Evolutionary conservation across 2,888 invertebrate species (phyloP).

Genomic region (Mystacides longicornis): DNA sequence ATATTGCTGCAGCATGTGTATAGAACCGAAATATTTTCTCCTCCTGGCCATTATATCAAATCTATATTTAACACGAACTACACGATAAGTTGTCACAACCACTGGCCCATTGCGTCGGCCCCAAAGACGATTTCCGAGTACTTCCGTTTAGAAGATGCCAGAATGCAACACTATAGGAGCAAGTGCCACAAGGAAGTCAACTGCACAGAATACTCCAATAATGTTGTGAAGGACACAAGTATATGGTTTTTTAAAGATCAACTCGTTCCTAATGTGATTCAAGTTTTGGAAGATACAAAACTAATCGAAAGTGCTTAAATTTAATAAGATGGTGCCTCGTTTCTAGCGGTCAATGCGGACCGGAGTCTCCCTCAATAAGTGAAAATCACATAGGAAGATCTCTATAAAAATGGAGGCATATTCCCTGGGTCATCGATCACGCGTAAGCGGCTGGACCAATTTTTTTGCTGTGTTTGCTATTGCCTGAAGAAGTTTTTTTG

Average conservation of each 20-base stretch:
- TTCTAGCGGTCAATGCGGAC: too few relatives aligned
- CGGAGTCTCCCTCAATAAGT: too few relatives aligned
- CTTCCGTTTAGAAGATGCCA: conserved; percentile 73
- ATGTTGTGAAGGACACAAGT: conserved; percentile 75
- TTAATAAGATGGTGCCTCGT: too few relatives aligned
- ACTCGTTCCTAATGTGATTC: conserved; percentile 60
- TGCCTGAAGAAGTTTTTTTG: too few relatives aligned
- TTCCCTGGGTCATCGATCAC: too few relatives aligned
- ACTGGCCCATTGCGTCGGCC: conserved; percentile 82
- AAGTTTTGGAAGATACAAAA: conserved; percentile 44
- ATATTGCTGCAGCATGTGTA: conserved; percentile 92
- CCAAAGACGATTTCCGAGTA: conserved; percentile 77
- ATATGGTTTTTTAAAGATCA: conserved; percentile 82
- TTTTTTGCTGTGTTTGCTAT: too few relatives aligned
- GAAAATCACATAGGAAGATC: too few relatives aligned
- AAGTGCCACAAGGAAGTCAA: conserved; percentile 81
- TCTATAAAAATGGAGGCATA: too few relatives aligned
- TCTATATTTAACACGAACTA: conserved; percentile 89
- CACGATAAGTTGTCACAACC: conserved; percentile 84
- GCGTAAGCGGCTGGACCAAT: too few relatives aligned
- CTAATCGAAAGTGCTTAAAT: too few relatives aligned
- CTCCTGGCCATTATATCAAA: conserved; percentile 87
- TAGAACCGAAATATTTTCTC: conserved; percentile 83
- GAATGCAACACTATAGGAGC: conserved; percentile 88
- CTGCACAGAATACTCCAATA: conserved; percentile 70